Base-by-base conservation (phyloP, 2,113 vertebrate genomes). In the Pseudopipra pipra region DNA sequence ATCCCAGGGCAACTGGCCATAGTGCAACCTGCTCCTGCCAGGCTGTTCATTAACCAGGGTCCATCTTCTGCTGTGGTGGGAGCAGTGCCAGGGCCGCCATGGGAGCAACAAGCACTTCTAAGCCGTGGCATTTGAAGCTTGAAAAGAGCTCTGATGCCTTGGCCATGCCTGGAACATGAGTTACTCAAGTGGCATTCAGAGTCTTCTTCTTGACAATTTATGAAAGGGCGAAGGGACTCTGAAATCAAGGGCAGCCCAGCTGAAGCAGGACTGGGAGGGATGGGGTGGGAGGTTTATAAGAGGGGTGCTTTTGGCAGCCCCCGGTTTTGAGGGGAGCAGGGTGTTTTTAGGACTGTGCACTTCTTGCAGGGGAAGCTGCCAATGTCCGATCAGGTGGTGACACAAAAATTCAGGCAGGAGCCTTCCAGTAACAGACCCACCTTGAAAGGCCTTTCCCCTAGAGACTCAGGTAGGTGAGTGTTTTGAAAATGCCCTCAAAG, bases 21-120 rank as follows among this genome's bases (percentile, higher is more conserved):
- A 31, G 72, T 66, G 74, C 77, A 76, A 1, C 68, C 39, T 11
- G 15, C 54, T 88, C 28, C 70, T 70, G 33, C 35, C 17, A 14
- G 55, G 86, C 71, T 94, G 74, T 19, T 94, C 39, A 78, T 96
- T 94, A 95, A 94, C 81, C 61, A 71, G 20, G 7, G 8, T 8
- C 68, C 11, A 3, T 27, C 41, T 70, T 67, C 11, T 31, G 28
- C 67, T 81, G 39, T 22, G 27, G 20, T 55, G 65, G 37, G 43
- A 47, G 43, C 58, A 65, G n/a, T 1, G 3, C 52, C 70, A 79
- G 47, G 70, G 21, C 8, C 39, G 59, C 31, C 12, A 4, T 1
- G 27, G 43, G n/a, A 73, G 33, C 41, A 65, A 41, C 0, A 0
- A 54, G 23, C 0, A 0, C 19, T 93, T 63, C 51, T 43, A 76